phyloP scores from a whole-genome alignment of 2,113 vertebrate genomes.

The Dissostichus mawsoni region DNA sequence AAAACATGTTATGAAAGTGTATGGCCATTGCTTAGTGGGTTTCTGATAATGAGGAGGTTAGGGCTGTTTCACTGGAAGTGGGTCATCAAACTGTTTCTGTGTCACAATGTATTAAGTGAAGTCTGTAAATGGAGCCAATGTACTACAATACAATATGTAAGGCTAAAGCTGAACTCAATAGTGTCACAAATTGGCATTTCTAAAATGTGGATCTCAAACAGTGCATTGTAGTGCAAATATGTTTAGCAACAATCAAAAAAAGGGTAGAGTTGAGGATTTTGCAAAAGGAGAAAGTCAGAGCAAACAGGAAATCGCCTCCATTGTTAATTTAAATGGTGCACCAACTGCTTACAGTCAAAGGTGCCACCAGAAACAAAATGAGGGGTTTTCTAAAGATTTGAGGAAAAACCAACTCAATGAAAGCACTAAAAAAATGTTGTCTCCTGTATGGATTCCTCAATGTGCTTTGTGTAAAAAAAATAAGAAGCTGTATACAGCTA shows the following conservation, averaged over 20 bases:
- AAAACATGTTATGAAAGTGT: background rate
- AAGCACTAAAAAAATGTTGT: background rate
- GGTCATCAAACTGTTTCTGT: background rate
- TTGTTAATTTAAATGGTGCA: background rate
- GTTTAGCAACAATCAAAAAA: slow-evolving; percentile 4
- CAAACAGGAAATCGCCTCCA: background rate
- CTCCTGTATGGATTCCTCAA: background rate
- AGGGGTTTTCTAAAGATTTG: background rate
- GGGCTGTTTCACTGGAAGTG: background rate
- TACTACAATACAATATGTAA: background rate
- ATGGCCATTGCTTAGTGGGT: slow-evolving; percentile 7
- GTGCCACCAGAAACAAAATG: background rate
- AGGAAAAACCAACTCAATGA: background rate
- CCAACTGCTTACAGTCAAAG: slow-evolving; percentile 32
- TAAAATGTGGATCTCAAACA: slow-evolving; percentile 1
- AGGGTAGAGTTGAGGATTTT: background rate
- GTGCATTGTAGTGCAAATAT: slow-evolving; percentile 10
- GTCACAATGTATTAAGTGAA: background rate
- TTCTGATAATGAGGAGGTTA: slow-evolving; percentile 4
- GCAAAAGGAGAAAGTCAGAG: background rate
- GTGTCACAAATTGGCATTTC: background rate
- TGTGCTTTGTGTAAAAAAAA: background rate
- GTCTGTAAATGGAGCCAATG: background rate
- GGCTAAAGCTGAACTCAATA: background rate
- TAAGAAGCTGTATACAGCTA: background rate